phyloP scores from a whole-genome alignment of 2,113 vertebrate species.

The Cheirogaleus medius region DNA sequence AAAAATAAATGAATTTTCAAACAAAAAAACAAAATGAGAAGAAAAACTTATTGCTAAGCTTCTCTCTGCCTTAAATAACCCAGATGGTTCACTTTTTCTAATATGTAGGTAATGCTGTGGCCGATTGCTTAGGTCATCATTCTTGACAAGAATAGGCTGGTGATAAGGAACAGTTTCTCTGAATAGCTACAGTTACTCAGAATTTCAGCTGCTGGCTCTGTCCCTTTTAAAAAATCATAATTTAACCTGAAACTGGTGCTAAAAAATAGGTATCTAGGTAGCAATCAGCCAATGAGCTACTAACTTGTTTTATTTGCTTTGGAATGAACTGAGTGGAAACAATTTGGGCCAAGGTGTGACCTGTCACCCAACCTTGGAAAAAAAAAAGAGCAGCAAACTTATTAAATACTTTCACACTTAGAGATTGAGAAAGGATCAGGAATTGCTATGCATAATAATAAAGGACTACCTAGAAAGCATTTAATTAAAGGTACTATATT shows the following conservation, averaged over 20 bases:
- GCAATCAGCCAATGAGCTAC: conserved; percentile 33
- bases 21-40: neutral
- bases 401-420: neutral
- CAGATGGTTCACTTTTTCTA: neutral
- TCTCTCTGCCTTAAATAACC: neutral
- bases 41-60: neutral
- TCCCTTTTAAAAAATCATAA: neutral
- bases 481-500: neutral
- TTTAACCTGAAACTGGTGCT: conserved; percentile 31
- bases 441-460: neutral
- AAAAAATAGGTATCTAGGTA: neutral
- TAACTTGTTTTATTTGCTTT: conserved; percentile 55
- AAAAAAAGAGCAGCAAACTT: neutral
- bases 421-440: neutral
- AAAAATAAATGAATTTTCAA: neutral
- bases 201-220: neutral
- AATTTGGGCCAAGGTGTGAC: neutral
- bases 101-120: neutral
- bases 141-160: neutral
- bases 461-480: neutral
- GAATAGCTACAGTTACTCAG: neutral
- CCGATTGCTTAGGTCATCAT: neutral
- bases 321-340: neutral
- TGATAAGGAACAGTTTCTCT: neutral
- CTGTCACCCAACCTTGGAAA: neutral